Base-by-base conservation (phyloP, 2,113 vertebrate species). In the Phrynocephalus versicolor region DNA sequence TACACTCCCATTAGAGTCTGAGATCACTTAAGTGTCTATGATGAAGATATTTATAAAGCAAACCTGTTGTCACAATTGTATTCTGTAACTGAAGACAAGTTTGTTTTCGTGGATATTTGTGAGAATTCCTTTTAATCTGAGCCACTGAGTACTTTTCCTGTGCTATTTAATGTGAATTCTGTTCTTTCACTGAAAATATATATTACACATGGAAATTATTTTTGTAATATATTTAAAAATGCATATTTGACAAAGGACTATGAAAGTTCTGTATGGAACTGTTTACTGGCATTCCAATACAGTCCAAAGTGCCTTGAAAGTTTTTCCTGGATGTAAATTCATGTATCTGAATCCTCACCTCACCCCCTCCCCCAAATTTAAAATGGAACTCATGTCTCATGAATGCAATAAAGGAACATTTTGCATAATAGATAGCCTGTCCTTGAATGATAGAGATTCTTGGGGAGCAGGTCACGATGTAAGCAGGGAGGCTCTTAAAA, bases 151-250 rank as follows among this genome's bases (percentile, higher is more conserved):
- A 83, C 41, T 16, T 30, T 91, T 64, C 74, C 69, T 78, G 39
- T 74, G 79, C 37, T 82, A 87, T 85, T 82, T 67, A 92, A 93
- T 87, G 37, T 88, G 58, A 91, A 77, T 89, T 85, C 87, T 25
- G 18, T 51, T 89, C 33, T 35, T 37, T 70, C 33, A 91, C 37
- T 77, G 81, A 67, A 82, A 55, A 71, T 71, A n/a, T n/a, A n/a
- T n/a, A n/a, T n/a, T n/a, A n/a, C n/a, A n/a, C n/a, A n/a, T n/a
- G n/a, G n/a, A n/a, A n/a, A n/a, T n/a, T n/a, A n/a, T n/a, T n/a
- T n/a, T n/a, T n/a, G n/a, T n/a, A n/a, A n/a, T n/a, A n/a, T n/a
- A n/a, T 62, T 19, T 62, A 62, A 90, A 80, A 92, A 92, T 2
- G 69, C 57, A 41, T 73, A 41, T 3, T 74, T 23, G 21, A 18